These are phyloP conservation scores for Manduca sexta DNA, from an alignment of 1,140 invertebrate species.

Conservation along the genomic window DNA sequence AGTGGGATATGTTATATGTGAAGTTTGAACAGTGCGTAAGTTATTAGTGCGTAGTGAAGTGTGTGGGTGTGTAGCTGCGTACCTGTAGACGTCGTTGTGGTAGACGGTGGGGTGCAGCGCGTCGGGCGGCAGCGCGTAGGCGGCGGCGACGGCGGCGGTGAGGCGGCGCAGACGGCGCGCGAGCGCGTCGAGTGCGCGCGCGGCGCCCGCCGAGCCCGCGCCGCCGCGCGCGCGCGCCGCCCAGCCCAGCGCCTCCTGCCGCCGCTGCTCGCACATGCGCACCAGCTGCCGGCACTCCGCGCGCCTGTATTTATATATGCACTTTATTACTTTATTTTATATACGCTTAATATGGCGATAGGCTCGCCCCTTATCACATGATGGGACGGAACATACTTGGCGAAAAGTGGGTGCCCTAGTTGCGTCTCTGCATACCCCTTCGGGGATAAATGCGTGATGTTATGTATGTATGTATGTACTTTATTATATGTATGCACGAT, in stretches of 20 bases:
- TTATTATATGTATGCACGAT: no score
- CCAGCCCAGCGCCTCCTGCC: constrained; percentile 77
- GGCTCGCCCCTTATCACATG: no score
- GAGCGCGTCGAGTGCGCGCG: constrained; percentile 80
- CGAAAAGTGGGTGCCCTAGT: no score
- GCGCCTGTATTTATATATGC: constrained; percentile 64
- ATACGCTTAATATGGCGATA: no score
- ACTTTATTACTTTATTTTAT: constrained; percentile 7
- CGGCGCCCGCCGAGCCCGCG: constrained; percentile 78
- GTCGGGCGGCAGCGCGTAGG: constrained; percentile 83
- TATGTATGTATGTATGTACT: no score
- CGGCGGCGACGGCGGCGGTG: constrained; percentile 80
- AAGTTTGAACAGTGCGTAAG: no score
- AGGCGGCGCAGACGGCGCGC: constrained; percentile 80
- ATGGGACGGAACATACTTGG: no score
- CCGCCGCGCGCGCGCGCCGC: constrained; percentile 75
- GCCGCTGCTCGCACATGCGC: constrained; percentile 84
- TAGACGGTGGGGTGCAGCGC: constrained; percentile 84
- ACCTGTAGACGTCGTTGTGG: constrained; percentile 82
- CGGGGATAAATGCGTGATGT: no score
- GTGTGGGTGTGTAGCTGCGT: constrained; percentile 41
- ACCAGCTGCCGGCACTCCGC: constrained; percentile 86
- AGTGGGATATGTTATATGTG: no score
- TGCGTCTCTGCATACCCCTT: no score
- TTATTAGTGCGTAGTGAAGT: not conserved